A percentile compares a stretch with the other conserved stretches of the same genome.
These are phyloP conservation scores for Crepidodera aurea DNA, from an alignment of 2,888 invertebrate species.

Conservation along the genomic window DNA sequence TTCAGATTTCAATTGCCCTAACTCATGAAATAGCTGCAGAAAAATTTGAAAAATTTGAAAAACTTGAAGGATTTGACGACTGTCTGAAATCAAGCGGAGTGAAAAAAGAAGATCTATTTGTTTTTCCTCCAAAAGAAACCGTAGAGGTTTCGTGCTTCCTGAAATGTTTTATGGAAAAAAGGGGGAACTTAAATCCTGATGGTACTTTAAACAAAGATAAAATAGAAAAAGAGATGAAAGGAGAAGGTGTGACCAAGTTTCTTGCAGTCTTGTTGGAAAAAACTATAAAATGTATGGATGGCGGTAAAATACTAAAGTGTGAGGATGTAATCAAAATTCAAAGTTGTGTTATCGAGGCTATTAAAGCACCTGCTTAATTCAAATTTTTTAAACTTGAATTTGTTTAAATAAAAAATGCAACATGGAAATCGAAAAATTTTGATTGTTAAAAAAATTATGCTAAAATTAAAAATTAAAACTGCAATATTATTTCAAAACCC, in stretches of 20 bases:
- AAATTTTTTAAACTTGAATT: no score
- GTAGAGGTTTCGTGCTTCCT: background rate
- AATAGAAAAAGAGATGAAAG: background rate
- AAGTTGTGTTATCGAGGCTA: background rate
- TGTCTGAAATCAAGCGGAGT: background rate
- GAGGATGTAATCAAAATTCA: conserved; percentile 12
- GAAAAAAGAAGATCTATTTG: background rate
- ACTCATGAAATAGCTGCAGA: no score
- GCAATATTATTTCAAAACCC: no score
- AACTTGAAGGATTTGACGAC: background rate
- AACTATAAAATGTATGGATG: conserved; percentile 1
- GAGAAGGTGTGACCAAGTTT: no score
- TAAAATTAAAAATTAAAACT: no score
- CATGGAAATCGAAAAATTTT: no score
- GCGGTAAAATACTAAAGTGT: conserved; percentile 15
- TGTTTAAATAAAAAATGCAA: no score
- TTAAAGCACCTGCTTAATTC: no score
- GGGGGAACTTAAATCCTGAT: background rate
- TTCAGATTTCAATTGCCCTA: no score
- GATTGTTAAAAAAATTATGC: no score
- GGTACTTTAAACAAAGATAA: background rate
- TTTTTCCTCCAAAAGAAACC: background rate
- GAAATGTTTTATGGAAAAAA: background rate
- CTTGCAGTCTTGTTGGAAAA: no score
- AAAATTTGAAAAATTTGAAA: no score